Evolutionary conservation across 2,113 vertebrate genomes (phyloP), one percentile per base, ranked within the genome.

Genomic region (Mesembrinibis cayennensis): DNA sequence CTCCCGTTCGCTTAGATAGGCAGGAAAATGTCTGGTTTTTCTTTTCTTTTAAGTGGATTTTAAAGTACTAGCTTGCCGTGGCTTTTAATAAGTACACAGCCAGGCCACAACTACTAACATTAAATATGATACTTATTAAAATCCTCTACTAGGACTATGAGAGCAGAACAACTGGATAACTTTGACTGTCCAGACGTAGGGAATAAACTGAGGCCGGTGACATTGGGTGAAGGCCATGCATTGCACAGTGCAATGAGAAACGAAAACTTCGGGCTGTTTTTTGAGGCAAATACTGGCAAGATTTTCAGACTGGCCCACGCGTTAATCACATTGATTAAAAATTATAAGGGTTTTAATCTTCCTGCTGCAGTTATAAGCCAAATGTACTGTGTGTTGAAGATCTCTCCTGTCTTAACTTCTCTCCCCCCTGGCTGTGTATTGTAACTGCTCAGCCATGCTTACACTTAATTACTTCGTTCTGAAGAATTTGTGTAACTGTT

Each of bases 331-430:
- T 6, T 19, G 22, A 56, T 90, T 47, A 5, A 55, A 59, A 85
- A 50, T 47, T 2, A 6, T 3, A 4, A 50, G 22, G 27, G 29
- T 66, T 89, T 90, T 65, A 16, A 27, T 61, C 42, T 50, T 76
- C 2, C 0, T 9, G 76, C 30, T 73, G 53, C 6, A 3, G 4
- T 52, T 76, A 3, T 1, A 25, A 76, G 58, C 3, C 38, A 72
- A 22, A 47, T 9, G 47, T 17, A 34, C 29, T 26, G 20, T 7
- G 14, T 1, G 2, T 9, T 16, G 47, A 20, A 55, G 47, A 23
- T 67, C 49, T n/a, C 63, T 71, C 32, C 47, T 59, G 47, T 87
- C 73, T 58, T 53, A 16, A 12, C 85, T 81, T 55, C 58, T 45
- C 56, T 77, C 52, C 53, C 2, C 2, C 77, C 36, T n/a, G 76